A percentile compares a stretch with the other conserved stretches of the same genome.
These are phyloP conservation scores for Ophraella communa DNA, from an alignment of 2,888 invertebrate species.

Conservation along the genomic window DNA sequence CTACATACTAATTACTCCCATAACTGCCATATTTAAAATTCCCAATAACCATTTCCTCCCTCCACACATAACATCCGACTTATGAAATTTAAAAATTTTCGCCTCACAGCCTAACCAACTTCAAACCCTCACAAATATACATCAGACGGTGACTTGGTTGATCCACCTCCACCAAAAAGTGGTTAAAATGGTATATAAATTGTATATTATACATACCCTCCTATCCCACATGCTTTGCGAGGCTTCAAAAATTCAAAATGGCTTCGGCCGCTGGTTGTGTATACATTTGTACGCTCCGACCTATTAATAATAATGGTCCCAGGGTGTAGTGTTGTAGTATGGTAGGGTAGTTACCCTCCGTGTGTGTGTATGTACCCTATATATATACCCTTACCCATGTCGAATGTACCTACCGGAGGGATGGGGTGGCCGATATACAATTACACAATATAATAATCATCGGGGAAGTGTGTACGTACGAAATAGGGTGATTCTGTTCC, in stretches of 20 bases:
- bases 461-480: slow-evolving; percentile 25
- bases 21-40: slow-evolving; percentile 4
- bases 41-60: not conserved
- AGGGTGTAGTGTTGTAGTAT: no score
- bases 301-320: slow-evolving; percentile 34
- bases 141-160: not conserved
- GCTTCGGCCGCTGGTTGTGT: slow-evolving; percentile 19
- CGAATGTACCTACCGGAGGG: slow-evolving; percentile 30
- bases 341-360: slow-evolving; percentile 17
- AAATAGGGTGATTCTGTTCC: not conserved
- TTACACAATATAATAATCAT: slow-evolving; percentile 38
- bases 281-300: slow-evolving; percentile 18
- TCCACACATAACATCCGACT: slow-evolving; percentile 7
- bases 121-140: not conserved
- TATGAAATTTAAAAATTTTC: not conserved
- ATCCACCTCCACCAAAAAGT: not conserved
- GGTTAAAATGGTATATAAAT: not conserved
- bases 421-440: slow-evolving; percentile 34
- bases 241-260: slow-evolving; percentile 35
- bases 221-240: slow-evolving; percentile 23
- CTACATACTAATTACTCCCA: not conserved
- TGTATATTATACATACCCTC: not conserved
- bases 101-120: not conserved
- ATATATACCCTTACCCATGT: slow-evolving; percentile 35
- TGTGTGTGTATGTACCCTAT: slow-evolving; percentile 5